phyloP scores from a whole-genome alignment of 2,888 invertebrate species.

The Synergus gifuensis region DNA sequence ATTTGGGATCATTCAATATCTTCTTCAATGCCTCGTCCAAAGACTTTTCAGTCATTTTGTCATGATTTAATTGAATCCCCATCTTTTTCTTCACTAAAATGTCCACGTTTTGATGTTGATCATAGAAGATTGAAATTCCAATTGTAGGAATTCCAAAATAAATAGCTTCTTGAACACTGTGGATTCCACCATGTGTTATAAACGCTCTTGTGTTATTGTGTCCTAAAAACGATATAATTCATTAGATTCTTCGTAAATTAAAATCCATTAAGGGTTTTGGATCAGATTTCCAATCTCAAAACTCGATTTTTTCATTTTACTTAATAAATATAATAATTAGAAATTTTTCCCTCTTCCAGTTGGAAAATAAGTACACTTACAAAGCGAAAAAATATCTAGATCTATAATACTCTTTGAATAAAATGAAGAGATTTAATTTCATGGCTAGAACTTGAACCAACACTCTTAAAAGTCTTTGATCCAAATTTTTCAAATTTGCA shows the following conservation, averaged over 20 bases:
- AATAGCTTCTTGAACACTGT: constrained; percentile 66
- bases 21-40: constrained; percentile 59
- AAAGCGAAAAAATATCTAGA: too few species aligned
- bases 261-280: too few species aligned
- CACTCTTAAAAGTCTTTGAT: too few species aligned
- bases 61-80: constrained; percentile 52
- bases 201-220: constrained; percentile 54
- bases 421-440: too few species aligned
- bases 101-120: constrained; percentile 63
- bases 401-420: too few species aligned
- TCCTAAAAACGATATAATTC: not conserved
- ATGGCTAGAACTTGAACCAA: too few species aligned
- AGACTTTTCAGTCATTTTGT: constrained; percentile 57
- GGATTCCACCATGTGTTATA: constrained; percentile 67
- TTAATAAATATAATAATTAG: too few species aligned
- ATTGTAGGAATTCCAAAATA: constrained; percentile 65
- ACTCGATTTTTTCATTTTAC: too few species aligned
- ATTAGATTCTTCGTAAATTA: not conserved
- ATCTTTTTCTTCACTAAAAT: constrained; percentile 55
- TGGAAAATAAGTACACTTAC: too few species aligned
- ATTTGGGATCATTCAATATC: constrained; percentile 58
- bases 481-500: too few species aligned
- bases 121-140: constrained; percentile 67
- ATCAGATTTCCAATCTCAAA: too few species aligned
- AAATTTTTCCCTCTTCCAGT: too few species aligned